phyloP scores from a whole-genome alignment of 2,888 invertebrate species.

The Stenodera caucasica region DNA sequence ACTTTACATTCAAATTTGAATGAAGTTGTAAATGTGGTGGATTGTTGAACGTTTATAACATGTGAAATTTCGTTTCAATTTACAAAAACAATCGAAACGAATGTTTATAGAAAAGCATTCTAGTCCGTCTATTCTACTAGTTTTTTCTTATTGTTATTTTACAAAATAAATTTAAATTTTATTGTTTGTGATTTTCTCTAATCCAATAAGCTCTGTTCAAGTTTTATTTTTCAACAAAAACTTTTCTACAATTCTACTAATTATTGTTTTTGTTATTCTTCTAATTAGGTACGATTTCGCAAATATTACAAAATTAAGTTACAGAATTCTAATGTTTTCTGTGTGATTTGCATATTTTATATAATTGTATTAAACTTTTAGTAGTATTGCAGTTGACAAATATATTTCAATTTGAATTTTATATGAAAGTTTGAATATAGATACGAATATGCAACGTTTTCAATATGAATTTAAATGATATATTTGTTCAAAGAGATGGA shows the following conservation, averaged over 20 bases:
- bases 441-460: background rate
- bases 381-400: background rate
- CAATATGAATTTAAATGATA: slow-evolving; percentile 5
- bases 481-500: background rate
- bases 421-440: background rate
- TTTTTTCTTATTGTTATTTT: background rate
- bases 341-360: background rate
- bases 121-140: background rate
- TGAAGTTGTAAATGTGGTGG: too few species aligned
- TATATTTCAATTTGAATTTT: background rate
- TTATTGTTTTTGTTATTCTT: background rate
- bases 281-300: background rate
- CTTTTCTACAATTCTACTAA: background rate
- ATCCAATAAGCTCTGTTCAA: background rate
- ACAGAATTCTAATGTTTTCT: background rate
- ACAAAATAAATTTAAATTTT: background rate
- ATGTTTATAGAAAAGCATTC: background rate
- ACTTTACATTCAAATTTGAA: too few species aligned
- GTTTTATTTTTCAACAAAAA: background rate
- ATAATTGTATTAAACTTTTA: background rate
- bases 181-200: background rate
- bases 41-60: background rate
- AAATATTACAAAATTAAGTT: too few species aligned
- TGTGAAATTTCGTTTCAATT: background rate
- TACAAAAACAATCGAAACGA: background rate